A percentile compares a stretch with the other conserved stretches of the same genome.
phyloP scores from a whole-genome alignment of 2,113 vertebrate genomes.

The Motacilla tschutschensis region DNA sequence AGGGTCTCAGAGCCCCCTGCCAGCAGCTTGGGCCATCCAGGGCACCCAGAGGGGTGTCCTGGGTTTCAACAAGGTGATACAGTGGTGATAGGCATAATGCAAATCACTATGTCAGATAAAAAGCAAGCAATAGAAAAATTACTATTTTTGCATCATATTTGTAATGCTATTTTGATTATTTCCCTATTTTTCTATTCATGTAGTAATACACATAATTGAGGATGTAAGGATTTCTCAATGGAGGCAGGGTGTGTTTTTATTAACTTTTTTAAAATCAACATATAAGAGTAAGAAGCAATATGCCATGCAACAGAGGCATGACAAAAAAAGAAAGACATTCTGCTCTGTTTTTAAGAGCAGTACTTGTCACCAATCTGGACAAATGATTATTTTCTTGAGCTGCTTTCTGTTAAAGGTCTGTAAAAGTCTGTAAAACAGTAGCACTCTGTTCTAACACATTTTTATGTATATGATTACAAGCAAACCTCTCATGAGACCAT shows the following conservation, averaged over 20 bases:
- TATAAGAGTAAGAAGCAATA: not conserved
- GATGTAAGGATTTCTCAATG: not conserved
- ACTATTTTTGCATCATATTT: not conserved
- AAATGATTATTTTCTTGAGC: constrained; percentile 30
- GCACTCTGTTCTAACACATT: not conserved
- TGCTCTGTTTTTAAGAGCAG: not conserved
- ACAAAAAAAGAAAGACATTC: not conserved
- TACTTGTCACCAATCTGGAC: not conserved
- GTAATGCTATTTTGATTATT: not conserved
- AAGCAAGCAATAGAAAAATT: not conserved
- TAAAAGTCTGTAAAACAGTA: not conserved
- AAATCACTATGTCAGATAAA: not conserved
- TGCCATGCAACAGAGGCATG: not conserved
- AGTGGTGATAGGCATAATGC: not conserved
- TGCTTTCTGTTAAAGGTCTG: not conserved
- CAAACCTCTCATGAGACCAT: not conserved
- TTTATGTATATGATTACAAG: not conserved
- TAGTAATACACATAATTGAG: not conserved
- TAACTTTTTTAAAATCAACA: not conserved
- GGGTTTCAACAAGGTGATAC: not conserved
- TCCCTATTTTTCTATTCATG: not conserved
- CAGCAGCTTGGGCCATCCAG: no score
- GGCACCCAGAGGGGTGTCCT: no score
- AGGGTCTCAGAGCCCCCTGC: no score
- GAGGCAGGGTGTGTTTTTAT: not conserved